Evolutionary conservation across 2,888 invertebrate species (phyloP).

Genomic region (Mystacides longicornis): DNA sequence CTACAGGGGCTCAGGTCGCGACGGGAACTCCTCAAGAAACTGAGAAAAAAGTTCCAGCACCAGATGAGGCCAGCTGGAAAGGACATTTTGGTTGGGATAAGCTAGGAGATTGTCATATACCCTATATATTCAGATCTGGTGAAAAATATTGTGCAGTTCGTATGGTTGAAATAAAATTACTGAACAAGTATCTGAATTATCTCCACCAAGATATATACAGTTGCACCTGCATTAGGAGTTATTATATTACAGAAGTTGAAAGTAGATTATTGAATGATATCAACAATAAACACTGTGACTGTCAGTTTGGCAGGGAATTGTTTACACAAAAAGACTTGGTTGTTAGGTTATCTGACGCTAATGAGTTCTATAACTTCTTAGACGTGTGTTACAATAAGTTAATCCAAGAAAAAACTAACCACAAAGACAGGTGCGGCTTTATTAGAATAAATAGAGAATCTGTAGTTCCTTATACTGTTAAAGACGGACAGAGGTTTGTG

Average conservation of each 20-base stretch:
- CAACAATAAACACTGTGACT: conserved; percentile 86
- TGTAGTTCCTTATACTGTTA: conserved; percentile 85
- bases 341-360: conserved; percentile 79
- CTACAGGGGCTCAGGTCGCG: conserved; percentile 8
- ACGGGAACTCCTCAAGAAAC: conserved; percentile 30
- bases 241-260: conserved; percentile 87
- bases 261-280: conserved; percentile 87
- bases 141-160: conserved; percentile 90
- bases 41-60: conserved; percentile 40
- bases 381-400: conserved; percentile 84
- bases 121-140: conserved; percentile 75
- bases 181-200: conserved; percentile 82
- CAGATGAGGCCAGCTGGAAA: conserved; percentile 69
- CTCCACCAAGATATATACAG: conserved; percentile 85
- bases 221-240: conserved; percentile 86
- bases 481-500: conserved; percentile 78
- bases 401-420: conserved; percentile 51
- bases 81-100: conserved; percentile 89
- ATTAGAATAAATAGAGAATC: conserved; percentile 89
- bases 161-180: conserved; percentile 85
- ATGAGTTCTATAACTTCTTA: conserved; percentile 84
- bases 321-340: conserved; percentile 87
- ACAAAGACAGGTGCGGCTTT: conserved; percentile 79
- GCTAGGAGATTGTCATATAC: conserved; percentile 78
- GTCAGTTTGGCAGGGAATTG: conserved; percentile 78